Evolutionary conservation across 2,113 vertebrate genomes (phyloP).

Genomic region (Dermatemys mawii): DNA sequence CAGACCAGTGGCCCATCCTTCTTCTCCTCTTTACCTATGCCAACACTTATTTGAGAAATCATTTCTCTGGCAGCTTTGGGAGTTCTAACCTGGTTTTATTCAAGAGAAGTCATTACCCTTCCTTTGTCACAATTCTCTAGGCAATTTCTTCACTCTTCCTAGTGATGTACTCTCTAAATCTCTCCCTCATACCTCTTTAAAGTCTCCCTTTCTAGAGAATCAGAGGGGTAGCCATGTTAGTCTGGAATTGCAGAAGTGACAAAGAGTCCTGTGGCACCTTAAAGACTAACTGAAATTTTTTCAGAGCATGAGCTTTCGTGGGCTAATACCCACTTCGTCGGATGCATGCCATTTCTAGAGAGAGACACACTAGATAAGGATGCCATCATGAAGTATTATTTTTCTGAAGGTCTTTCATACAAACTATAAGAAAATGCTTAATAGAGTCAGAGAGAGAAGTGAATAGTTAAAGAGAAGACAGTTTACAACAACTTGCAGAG

Average conservation of each 20-base stretch:
- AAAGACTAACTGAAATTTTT: too few species aligned
- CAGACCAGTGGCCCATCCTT: background rate
- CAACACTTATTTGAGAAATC: background rate
- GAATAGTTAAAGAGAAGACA: fast-evolving
- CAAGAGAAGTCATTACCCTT: background rate
- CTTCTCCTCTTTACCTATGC: background rate
- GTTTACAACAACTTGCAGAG: background rate
- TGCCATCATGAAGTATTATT: background rate
- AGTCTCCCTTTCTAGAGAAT: background rate
- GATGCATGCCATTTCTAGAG: too few species aligned
- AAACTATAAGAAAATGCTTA: fast-evolving
- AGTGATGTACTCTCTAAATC: background rate
- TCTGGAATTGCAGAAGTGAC: too few species aligned
- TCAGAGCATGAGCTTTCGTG: too few species aligned
- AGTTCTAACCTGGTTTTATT: background rate
- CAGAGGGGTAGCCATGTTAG: too few species aligned
- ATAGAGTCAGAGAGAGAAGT: background rate
- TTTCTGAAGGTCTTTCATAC: background rate
- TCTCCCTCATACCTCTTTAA: background rate
- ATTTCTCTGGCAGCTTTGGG: fast-evolving
- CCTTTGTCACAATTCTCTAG: background rate
- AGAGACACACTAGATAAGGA: background rate
- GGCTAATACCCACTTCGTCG: too few species aligned
- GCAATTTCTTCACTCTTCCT: conserved; percentile 23
- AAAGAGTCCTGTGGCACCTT: too few species aligned